phyloP scores from a whole-genome alignment of 2,113 vertebrate species.

The Brienomyrus brachyistius region DNA sequence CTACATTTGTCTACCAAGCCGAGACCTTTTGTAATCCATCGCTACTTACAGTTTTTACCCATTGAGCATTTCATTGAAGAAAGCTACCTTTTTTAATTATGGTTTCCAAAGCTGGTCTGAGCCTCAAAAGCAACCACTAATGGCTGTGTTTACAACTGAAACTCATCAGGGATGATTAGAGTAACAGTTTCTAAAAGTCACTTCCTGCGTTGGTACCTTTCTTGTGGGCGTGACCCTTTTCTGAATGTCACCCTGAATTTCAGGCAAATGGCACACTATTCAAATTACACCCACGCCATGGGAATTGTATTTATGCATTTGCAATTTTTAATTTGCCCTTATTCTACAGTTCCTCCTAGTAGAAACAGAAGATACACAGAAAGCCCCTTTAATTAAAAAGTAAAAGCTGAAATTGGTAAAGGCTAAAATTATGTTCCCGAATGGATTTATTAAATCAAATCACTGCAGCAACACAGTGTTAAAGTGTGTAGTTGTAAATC shows the following conservation, averaged over 20 bases:
- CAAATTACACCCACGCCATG: conserved; percentile 11
- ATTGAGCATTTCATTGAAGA: background rate
- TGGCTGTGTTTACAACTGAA: background rate
- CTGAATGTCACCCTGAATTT: background rate
- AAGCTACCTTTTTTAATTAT: background rate
- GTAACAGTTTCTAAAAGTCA: background rate
- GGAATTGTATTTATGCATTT: conserved; percentile 9
- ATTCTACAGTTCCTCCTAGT: background rate
- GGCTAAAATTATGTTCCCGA: background rate
- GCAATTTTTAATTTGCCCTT: background rate
- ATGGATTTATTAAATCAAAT: conserved; percentile 9
- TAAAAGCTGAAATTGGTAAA: conserved; percentile 1
- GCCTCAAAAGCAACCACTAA: background rate
- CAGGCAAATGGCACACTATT: background rate
- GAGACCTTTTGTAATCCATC: background rate
- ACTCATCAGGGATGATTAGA: background rate
- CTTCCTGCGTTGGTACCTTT: background rate
- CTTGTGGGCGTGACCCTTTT: background rate
- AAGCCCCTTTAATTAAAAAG: background rate
- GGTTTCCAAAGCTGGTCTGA: background rate
- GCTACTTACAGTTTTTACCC: background rate
- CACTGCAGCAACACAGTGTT: background rate
- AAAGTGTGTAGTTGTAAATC: background rate
- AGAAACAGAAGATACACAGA: background rate
- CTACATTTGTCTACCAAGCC: background rate